Base-by-base conservation (phyloP, 1,140 invertebrate genomes). In the Listronotus bonariensis region DNA sequence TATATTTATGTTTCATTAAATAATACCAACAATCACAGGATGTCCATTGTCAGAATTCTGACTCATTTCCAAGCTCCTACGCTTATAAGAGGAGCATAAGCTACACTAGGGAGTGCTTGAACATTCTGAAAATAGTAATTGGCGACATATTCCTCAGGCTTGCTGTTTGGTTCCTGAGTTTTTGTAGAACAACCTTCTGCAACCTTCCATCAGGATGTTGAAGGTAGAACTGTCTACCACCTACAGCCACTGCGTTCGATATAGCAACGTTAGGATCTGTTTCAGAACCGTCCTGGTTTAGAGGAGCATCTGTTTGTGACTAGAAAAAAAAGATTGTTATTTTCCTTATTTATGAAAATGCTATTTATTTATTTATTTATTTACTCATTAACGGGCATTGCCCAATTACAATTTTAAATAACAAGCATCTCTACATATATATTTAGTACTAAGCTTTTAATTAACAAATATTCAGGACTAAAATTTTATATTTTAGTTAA, bases 101-200 rank as follows among this genome's bases (percentile, higher is more conserved):
- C 55, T 8, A 46, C 40, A 51, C 64, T 65, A 12, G 68, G 68
- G 20, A 65, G 31, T n/a, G 60, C 51, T 31, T 62, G 65, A 11
- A 70, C 55, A 32, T 70, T 70, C 36, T 70, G 68, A 18, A 70
- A 67, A 32, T 64, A 57, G 54, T 70, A 70, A 57, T 70, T 67
- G 14, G 65, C 65, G 15, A 60, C 58, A 20, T 67, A 70, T 40
- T 67, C 68, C 14, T 70, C 61, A 0, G 65, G 53, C 40, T 65
- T 66, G 49, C 60, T 45, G 15, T 66, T 66, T 10, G 49, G 42
- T 34, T 66, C 68, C 10, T 46, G 43, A 9, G 31, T 66, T 38
- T 62, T 70, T 70, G 32, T 40, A 63, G 41, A 36, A 67, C 41
- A 11, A 70, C 60, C 26, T 53, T 67, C 31, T 70, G 68, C 17